These are phyloP conservation scores for Colossoma macropomum DNA, from an alignment of 2,113 vertebrate genomes.

Conservation along the genomic window DNA sequence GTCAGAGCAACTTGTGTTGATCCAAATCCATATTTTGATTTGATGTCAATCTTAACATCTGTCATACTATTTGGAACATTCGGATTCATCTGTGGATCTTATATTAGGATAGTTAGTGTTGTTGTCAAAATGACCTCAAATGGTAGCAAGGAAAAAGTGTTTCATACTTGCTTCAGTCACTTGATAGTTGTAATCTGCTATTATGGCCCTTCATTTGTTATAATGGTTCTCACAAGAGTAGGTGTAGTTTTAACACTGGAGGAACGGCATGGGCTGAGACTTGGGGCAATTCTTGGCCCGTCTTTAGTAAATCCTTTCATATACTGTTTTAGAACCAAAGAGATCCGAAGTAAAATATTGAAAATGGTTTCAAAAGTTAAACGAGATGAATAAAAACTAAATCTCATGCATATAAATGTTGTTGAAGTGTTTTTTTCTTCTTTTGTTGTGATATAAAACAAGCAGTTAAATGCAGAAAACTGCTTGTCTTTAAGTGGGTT, in stretches of 20 bases:
- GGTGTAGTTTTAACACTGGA: slow-evolving; percentile 55
- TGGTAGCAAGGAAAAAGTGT: slow-evolving; percentile 55
- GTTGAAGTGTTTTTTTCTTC: too few species aligned
- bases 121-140: slow-evolving; percentile 40
- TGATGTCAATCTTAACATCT: slow-evolving; percentile 29
- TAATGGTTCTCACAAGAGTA: slow-evolving; percentile 46
- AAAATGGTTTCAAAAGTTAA: too few species aligned
- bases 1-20: slow-evolving; percentile 56
- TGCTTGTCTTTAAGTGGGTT: too few species aligned
- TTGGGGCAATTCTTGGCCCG: slow-evolving; percentile 46
- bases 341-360: slow-evolving; percentile 45
- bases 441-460: too few species aligned
- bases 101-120: slow-evolving; percentile 42
- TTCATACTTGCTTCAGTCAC: slow-evolving; percentile 59
- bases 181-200: slow-evolving; percentile 58
- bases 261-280: slow-evolving; percentile 31
- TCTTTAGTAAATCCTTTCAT: slow-evolving; percentile 64
- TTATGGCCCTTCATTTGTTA: slow-evolving; percentile 50
- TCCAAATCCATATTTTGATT: slow-evolving; percentile 50
- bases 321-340: slow-evolving; percentile 58
- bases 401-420: too few species aligned
- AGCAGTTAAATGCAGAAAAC: too few species aligned
- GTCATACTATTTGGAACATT: slow-evolving; percentile 57
- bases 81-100: slow-evolving; percentile 51
- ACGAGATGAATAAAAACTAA: too few species aligned